Conservation (phyloP, 2,797 vertebrate species). For the Neosilurus mollespiculum region DNA sequence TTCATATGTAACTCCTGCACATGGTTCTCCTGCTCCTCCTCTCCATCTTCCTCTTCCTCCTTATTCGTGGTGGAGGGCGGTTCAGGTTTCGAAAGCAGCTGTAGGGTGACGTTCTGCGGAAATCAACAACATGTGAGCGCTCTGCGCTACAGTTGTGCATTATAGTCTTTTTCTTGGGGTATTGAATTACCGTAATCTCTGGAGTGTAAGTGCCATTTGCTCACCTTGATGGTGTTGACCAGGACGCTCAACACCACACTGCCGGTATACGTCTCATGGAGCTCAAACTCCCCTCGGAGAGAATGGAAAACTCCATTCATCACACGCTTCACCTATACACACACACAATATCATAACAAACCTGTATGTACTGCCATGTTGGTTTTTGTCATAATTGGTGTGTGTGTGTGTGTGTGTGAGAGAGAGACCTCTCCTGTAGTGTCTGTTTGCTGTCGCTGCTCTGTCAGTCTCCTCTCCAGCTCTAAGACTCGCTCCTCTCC, state of each 20-base stretch:
- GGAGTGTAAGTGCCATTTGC: neutral
- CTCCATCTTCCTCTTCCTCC: conserved; percentile 40
- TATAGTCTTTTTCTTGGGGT: neutral
- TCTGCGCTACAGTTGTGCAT: neutral
- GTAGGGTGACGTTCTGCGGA: conserved; percentile 73
- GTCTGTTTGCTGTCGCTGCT: conserved; percentile 61
- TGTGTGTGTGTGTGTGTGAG: neutral
- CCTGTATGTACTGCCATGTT: neutral
- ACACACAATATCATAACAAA: conserved; percentile 11
- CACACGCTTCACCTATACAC: conserved; percentile 87
- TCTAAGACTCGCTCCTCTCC: conserved; percentile 68
- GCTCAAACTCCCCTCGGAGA: conserved; percentile 86
- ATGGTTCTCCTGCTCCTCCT: conserved; percentile 41
- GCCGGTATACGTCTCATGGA: conserved; percentile 83
- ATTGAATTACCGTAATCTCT: neutral
- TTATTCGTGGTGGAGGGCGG: conserved; percentile 31
- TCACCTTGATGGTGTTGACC: conserved; percentile 90
- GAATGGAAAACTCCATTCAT: conserved; percentile 96
- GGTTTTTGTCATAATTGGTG: neutral
- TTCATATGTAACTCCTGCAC: conserved; percentile 58
- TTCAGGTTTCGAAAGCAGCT: conserved; percentile 65
- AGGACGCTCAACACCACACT: conserved; percentile 79
- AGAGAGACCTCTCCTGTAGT: conserved; percentile 80
- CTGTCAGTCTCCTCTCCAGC: conserved; percentile 60
- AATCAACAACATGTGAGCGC: neutral